Conservation (phyloP, 2,888 invertebrate species). For the Halictus ligatus region DNA sequence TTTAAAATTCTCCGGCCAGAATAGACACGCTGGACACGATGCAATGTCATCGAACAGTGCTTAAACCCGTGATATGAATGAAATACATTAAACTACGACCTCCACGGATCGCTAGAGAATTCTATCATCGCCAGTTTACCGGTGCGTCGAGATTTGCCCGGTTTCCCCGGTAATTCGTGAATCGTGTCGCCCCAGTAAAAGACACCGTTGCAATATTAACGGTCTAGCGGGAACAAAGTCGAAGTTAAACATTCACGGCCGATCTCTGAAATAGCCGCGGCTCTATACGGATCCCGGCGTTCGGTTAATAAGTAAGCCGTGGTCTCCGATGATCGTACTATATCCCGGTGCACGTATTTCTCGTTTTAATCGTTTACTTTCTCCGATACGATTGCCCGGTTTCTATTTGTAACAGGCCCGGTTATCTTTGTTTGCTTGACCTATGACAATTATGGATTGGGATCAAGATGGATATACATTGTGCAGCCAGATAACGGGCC, state of each 20-base stretch:
- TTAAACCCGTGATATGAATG: too few species aligned
- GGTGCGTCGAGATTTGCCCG: background rate
- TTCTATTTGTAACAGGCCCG: constrained; percentile 46
- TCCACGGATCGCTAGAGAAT: too few species aligned
- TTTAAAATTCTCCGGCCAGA: too few species aligned
- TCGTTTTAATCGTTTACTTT: constrained; percentile 17
- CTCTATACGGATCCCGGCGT: background rate
- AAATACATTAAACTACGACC: too few species aligned
- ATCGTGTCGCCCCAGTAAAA: background rate
- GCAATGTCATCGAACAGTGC: too few species aligned
- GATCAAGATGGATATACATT: constrained; percentile 74
- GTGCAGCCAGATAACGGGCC: constrained; percentile 74
- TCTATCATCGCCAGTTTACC: background rate
- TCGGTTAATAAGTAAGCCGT: background rate
- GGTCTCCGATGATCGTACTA: background rate
- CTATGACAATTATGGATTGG: constrained; percentile 79
- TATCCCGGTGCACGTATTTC: background rate
- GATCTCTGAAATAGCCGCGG: background rate
- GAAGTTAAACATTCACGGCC: background rate
- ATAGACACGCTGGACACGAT: too few species aligned
- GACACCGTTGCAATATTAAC: background rate
- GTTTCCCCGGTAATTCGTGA: background rate
- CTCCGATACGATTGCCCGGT: constrained; percentile 38
- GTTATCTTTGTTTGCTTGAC: constrained; percentile 80
- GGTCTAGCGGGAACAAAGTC: background rate